phyloP scores from a whole-genome alignment of 2,113 vertebrate species.

The Macquaria australasica region DNA sequence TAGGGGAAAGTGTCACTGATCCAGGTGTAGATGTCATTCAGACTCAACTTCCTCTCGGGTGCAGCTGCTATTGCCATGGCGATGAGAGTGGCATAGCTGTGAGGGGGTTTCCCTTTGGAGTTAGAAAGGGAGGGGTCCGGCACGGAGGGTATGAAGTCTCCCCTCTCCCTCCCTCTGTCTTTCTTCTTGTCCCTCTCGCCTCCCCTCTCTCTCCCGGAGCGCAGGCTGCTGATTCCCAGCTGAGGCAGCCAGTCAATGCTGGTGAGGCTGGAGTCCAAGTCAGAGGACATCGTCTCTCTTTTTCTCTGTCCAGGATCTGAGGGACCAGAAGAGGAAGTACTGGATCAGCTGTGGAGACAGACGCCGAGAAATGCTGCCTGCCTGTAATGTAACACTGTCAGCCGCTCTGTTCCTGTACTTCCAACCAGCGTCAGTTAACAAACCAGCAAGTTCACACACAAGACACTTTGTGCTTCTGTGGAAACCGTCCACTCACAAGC shows the following conservation, averaged over 20 bases:
- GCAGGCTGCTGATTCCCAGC: constrained; percentile 89
- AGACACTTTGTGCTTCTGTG: constrained; percentile 28
- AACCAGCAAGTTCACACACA: constrained; percentile 37
- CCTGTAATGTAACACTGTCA: constrained; percentile 47
- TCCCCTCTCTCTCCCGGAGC: constrained; percentile 92
- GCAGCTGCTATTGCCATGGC: constrained; percentile 95
- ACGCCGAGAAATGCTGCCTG: constrained; percentile 4
- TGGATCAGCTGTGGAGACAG: constrained; percentile 6
- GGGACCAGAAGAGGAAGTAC: constrained; percentile 20
- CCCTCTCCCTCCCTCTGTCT: constrained; percentile 85
- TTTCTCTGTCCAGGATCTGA: constrained; percentile 43
- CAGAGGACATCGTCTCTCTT: constrained; percentile 89
- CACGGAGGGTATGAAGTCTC: constrained; percentile 77
- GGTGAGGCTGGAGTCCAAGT: constrained; percentile 96
- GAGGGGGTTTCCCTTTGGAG: constrained; percentile 94
- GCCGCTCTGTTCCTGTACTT: constrained; percentile 49
- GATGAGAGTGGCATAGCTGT: constrained; percentile 97
- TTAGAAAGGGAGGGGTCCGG: constrained; percentile 83
- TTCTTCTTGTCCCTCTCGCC: constrained; percentile 85
- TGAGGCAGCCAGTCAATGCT: constrained; percentile 99
- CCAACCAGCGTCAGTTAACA: constrained; percentile 45
- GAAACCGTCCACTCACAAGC: constrained; percentile 34
- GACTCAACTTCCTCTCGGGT: constrained; percentile 93
- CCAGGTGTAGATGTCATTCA: constrained; percentile 99
- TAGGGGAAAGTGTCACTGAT: constrained; percentile 97